Evolutionary conservation across 1,140 invertebrate species (phyloP).

Genomic region (Cherax destructor): DNA sequence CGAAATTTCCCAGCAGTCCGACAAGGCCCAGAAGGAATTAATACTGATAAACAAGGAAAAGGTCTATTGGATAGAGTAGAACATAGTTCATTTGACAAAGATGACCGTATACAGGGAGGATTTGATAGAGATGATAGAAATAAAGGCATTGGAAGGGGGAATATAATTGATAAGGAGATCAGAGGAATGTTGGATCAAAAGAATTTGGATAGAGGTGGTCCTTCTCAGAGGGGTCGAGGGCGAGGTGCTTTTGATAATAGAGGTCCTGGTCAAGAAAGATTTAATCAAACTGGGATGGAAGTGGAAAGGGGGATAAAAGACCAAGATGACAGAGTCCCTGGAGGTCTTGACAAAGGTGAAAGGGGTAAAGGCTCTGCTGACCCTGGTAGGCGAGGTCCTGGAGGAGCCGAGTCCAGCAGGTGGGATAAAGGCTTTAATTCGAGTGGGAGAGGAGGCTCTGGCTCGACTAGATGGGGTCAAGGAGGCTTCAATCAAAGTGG

Average conservation of each 20-base stretch:
- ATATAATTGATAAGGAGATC: neutral
- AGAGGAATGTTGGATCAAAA: neutral
- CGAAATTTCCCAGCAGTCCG: neutral
- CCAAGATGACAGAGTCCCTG: constrained; percentile 21
- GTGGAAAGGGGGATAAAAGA: neutral
- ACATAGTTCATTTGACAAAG: neutral
- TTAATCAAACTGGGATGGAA: neutral
- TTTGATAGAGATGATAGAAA: neutral
- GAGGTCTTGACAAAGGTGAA: constrained; percentile 3
- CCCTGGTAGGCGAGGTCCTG: neutral
- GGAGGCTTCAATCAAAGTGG: constrained; percentile 13
- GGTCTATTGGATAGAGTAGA: neutral
- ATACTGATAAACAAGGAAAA: neutral
- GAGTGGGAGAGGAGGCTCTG: neutral
- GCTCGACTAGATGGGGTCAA: neutral
- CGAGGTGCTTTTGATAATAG: constrained; percentile 10
- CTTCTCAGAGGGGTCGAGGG: neutral
- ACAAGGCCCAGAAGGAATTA: neutral
- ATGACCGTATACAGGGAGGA: constrained; percentile 2
- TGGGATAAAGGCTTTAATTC: neutral
- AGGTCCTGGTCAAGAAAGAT: neutral
- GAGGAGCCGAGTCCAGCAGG: neutral
- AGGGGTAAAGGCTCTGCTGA: neutral
- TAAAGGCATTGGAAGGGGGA: neutral
- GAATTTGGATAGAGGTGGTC: neutral